Evolutionary conservation across 35 echinoderm and acorn worm species (phyloP).

Genomic region (Amphiura filiformis): DNA sequence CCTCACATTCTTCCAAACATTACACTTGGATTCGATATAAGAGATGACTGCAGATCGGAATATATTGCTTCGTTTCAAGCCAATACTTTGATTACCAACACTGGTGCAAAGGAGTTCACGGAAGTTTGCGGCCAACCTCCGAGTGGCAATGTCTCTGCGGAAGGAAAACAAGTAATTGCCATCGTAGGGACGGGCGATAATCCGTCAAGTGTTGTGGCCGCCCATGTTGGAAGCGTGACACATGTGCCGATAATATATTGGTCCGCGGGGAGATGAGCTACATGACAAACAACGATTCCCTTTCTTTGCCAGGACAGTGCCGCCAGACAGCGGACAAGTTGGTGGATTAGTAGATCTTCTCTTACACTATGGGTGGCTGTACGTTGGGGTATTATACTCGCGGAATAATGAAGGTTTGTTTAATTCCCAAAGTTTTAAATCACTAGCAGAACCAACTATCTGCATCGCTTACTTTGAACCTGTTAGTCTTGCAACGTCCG

Average conservation of each 20-base stretch:
- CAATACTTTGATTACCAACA: not conserved
- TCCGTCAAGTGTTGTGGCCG: not conserved
- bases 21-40: slow-evolving; percentile 38
- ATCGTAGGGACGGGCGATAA: not conserved
- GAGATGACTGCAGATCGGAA: slow-evolving; percentile 36
- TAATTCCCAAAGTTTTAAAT: slow-evolving; percentile 4
- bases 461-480: slow-evolving; percentile 25
- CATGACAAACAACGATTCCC: slow-evolving; percentile 11
- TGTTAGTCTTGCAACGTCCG: not conserved
- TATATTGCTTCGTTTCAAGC: not conserved
- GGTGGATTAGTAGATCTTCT: slow-evolving; percentile 26
- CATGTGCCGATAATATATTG: slow-evolving; percentile 22
- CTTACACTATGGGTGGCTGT: slow-evolving; percentile 24
- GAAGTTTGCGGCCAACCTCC: not conserved
- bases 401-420: slow-evolving; percentile 30
- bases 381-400: slow-evolving; percentile 33
- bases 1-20: slow-evolving; percentile 24
- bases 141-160: not conserved
- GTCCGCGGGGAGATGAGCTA: slow-evolving; percentile 25
- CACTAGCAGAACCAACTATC: slow-evolving; percentile 6
- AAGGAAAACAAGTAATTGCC: not conserved
- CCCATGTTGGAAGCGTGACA: not conserved
- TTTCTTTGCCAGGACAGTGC: slow-evolving; percentile 22
- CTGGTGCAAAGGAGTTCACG: not conserved
- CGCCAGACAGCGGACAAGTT: slow-evolving; percentile 13